These are phyloP conservation scores for Ptychadena robeensis DNA, from an alignment of 2,797 vertebrate species.

Conservation along the genomic window DNA sequence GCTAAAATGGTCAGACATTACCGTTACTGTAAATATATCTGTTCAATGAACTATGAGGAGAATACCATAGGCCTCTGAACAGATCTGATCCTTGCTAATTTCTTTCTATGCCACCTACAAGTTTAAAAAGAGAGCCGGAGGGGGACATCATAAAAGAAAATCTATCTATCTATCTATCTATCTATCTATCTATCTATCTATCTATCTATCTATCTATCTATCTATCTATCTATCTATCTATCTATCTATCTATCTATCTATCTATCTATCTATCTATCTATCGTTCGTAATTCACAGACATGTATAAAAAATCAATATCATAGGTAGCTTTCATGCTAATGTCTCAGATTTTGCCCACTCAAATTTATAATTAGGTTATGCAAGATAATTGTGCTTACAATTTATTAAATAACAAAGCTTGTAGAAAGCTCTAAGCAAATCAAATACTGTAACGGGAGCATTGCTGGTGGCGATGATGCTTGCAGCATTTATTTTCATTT, in stretches of 20 bases:
- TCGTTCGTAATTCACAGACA: too few relatives aligned
- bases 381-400: background rate
- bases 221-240: background rate
- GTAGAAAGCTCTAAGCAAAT: constrained; percentile 50
- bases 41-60: background rate
- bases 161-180: background rate
- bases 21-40: background rate
- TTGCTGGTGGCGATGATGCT: background rate
- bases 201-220: background rate
- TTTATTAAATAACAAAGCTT: background rate
- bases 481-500: constrained; percentile 2
- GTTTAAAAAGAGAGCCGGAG: background rate
- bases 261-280: background rate
- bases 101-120: background rate
- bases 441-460: constrained; percentile 64
- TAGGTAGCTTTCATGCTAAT: too few relatives aligned
- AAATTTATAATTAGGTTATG: too few relatives aligned
- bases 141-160: too few relatives aligned
- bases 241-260: background rate
- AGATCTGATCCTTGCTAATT: background rate
- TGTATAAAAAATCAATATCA: too few relatives aligned
- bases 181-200: background rate
- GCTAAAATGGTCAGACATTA: background rate
- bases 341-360: too few relatives aligned
- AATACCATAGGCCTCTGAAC: background rate